Conservation (phyloP, 2,797 vertebrate genomes). For the Sparus aurata region DNA sequence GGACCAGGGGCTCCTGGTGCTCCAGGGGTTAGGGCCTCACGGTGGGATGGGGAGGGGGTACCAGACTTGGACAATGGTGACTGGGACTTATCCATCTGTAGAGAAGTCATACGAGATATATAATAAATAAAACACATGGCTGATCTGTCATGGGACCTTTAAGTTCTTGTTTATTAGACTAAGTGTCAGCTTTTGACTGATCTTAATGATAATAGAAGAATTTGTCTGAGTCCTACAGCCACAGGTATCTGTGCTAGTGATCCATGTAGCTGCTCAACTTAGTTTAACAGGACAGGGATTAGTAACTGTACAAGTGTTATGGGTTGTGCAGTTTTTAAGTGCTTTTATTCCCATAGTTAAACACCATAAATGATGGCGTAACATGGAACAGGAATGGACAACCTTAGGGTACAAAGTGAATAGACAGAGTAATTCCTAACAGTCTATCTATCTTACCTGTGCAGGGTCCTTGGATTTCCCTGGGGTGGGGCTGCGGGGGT, state of each 20-base stretch:
- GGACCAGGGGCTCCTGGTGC: slow-evolving; percentile 87
- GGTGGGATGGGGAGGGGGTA: slow-evolving; percentile 86
- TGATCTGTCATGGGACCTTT: background rate
- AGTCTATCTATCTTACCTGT: slow-evolving; percentile 77
- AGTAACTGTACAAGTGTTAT: background rate
- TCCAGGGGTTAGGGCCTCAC: slow-evolving; percentile 86
- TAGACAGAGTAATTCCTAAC: background rate
- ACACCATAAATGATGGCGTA: slow-evolving; percentile 1
- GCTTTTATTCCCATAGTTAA: slow-evolving; percentile 16
- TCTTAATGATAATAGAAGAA: background rate
- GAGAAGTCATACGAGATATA: slow-evolving; percentile 18
- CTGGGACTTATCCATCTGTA: slow-evolving; percentile 86
- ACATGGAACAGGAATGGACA: background rate
- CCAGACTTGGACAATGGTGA: slow-evolving; percentile 86
- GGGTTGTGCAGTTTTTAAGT: background rate
- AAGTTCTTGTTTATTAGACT: background rate
- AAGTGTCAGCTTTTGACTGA: background rate
- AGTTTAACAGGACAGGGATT: slow-evolving; percentile 3
- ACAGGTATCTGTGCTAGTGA: background rate
- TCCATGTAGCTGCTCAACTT: background rate
- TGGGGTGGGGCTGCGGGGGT: slow-evolving; percentile 83
- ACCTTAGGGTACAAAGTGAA: background rate
- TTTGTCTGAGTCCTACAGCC: background rate
- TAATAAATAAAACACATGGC: background rate
- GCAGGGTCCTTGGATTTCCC: slow-evolving; percentile 85